phyloP scores from a whole-genome alignment of 2,888 invertebrate species.

The Allacma fusca region DNA sequence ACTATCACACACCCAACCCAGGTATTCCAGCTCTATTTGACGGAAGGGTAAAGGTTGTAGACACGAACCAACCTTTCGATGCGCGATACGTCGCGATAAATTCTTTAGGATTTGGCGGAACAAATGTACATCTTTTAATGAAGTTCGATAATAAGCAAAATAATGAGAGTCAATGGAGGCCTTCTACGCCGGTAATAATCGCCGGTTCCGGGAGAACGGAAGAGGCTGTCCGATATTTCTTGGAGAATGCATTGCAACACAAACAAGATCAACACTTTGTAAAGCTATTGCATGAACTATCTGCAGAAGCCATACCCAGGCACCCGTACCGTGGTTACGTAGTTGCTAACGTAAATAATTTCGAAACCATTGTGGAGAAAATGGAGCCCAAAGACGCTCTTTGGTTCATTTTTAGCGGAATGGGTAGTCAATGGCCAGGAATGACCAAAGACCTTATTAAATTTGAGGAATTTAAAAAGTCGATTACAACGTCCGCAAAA shows the following conservation, averaged over 20 bases:
- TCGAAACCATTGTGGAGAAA: conserved; percentile 44
- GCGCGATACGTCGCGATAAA: conserved; percentile 94
- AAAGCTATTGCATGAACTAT: conserved; percentile 35
- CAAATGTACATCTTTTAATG: conserved; percentile 88
- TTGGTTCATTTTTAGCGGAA: conserved; percentile 70
- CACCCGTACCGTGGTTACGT: conserved; percentile 32
- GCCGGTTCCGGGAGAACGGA: conserved; percentile 65
- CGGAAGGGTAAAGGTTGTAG: too few relatives aligned
- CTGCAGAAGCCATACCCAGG: not conserved
- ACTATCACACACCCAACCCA: too few relatives aligned
- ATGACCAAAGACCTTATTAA: conserved; percentile 68
- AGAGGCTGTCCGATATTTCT: too few relatives aligned
- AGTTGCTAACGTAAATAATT: conserved; percentile 29
- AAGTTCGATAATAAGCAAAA: not conserved
- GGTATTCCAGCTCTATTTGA: too few relatives aligned
- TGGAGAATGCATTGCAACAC: conserved; percentile 62
- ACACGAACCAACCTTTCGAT: conserved; percentile 72
- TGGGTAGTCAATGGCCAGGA: conserved; percentile 71
- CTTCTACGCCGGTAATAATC: conserved; percentile 70
- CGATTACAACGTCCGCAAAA: conserved; percentile 78
- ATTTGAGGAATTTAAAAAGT: conserved; percentile 70
- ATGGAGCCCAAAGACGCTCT: conserved; percentile 62
- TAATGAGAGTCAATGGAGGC: not conserved
- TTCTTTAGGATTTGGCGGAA: conserved; percentile 98
- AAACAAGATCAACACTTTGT: not conserved